Evolutionary conservation across 2,113 vertebrate species (phyloP).

Genomic region (Corapipo altera): DNA sequence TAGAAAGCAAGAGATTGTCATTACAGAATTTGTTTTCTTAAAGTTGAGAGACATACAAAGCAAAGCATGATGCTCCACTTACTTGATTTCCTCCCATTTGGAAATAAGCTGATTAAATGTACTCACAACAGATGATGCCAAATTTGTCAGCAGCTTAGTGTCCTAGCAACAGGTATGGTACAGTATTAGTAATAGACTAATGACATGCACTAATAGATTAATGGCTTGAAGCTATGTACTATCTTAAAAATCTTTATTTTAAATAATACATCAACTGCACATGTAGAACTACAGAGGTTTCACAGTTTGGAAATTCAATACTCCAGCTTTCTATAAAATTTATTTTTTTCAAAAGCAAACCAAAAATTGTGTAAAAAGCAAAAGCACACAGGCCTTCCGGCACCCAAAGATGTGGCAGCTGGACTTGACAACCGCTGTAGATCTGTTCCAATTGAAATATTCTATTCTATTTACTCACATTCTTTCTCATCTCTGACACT

Average conservation of each 20-base stretch:
- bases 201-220: constrained; percentile 32
- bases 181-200: constrained; percentile 49
- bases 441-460: neutral
- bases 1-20: neutral
- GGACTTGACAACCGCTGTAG: neutral
- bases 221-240: neutral
- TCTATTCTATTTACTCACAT: neutral
- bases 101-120: constrained; percentile 85
- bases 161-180: constrained; percentile 84
- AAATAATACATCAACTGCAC: neutral
- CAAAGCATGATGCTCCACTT: constrained; percentile 9
- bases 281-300: neutral
- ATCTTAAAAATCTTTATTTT: neutral
- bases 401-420: neutral
- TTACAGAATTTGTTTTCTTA: neutral
- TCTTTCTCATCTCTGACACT: neutral
- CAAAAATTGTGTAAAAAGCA: neutral
- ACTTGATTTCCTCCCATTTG: constrained; percentile 47
- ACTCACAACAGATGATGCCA: constrained; percentile 77
- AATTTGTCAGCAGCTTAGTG: constrained; percentile 82
- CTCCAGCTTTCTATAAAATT: neutral
- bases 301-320: neutral
- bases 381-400: neutral
- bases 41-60: neutral
- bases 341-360: neutral